Base-by-base conservation (phyloP, 2,113 vertebrate genomes). In the Calonectris borealis region DNA sequence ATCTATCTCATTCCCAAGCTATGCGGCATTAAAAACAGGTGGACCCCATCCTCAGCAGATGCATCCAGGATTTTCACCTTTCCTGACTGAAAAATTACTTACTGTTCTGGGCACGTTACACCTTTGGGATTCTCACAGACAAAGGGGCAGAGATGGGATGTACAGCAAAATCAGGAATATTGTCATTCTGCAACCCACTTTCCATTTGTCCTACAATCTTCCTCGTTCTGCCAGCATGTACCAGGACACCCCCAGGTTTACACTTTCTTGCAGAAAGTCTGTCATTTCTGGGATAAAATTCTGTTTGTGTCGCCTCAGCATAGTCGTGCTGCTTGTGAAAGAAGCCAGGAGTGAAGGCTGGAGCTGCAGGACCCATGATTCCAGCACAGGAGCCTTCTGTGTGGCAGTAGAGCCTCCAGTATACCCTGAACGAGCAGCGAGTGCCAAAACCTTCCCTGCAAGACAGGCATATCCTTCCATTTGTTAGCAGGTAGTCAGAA, bases 341-440 rank as follows among this genome's bases (percentile, higher is more conserved):
- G 22, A 70, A 75, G 10, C 4, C 48, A 79, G 10, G 12, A 79
- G 7, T 14, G 55, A 83, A 14, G 3, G 5, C 34, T 38, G 9
- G 22, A 75, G 25, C 19, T 72, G 25, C 32, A 42, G 51, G 7
- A 40, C 29, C 13, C 17, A 5, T 16, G 10, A 65, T 52, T 7
- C 21, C 10, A 12, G 4, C 7, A 19, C 27, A 32, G 26, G 11
- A 54, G 4, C 49, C 17, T 86, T 68, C 38, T 11, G 10, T 44
- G 20, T n/a, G 17, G 10, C 34, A 49, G 19, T 3, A 19, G 29
- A 83, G 18, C 13, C 11, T 68, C 7, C 29, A 34, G 18, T 20
- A 20, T 57, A 71, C 4, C 6, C 21, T 57, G 22, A 80, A 55
- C 2, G 34, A 40, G 3, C 12, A 34, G 32, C 0, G 0, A 51